A percentile compares a stretch with the other conserved stretches of the same genome.
Conservation (phyloP, 2,888 invertebrate species). For the Linyphia triangularis region DNA sequence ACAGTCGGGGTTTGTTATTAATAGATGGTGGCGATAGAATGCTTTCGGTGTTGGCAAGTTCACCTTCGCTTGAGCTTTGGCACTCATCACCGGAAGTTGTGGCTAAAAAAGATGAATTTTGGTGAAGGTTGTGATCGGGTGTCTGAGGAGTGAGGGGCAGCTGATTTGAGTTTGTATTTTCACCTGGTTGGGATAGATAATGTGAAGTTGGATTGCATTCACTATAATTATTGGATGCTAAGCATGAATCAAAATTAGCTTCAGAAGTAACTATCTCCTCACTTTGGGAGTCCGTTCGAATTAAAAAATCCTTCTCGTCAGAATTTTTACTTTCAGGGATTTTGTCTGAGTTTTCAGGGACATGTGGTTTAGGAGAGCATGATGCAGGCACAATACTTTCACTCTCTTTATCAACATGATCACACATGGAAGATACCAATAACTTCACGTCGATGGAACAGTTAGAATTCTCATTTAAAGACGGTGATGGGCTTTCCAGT, state of each 20-base stretch:
- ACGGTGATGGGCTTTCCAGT: neutral
- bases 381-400: neutral
- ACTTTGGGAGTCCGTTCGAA: neutral
- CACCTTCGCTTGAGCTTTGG: constrained; percentile 53
- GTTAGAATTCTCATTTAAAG: constrained; percentile 25
- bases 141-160: constrained; percentile 74
- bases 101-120: constrained; percentile 19
- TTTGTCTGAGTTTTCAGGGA: neutral
- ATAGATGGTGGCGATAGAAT: constrained; percentile 50
- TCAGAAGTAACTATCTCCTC: neutral
- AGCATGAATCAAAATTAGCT: neutral
- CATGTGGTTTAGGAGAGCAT: neutral
- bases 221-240: neutral
- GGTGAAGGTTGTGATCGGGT: constrained; percentile 65
- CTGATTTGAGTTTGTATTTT: constrained; percentile 39
- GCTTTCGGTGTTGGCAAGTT: constrained; percentile 45
- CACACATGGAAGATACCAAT: constrained; percentile 60
- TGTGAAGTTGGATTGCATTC: constrained; percentile 13
- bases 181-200: constrained; percentile 26
- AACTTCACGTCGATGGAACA: constrained; percentile 57
- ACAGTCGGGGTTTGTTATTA: constrained; percentile 3
- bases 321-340: neutral
- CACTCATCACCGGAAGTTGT: constrained; percentile 41
- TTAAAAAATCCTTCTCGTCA: constrained; percentile 20
- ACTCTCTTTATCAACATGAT: constrained; percentile 33